A percentile compares a stretch with the other conserved stretches of the same genome.
These are phyloP conservation scores for Kryptopterus vitreolus DNA, from an alignment of 2,797 vertebrate species.

Conservation along the genomic window DNA sequence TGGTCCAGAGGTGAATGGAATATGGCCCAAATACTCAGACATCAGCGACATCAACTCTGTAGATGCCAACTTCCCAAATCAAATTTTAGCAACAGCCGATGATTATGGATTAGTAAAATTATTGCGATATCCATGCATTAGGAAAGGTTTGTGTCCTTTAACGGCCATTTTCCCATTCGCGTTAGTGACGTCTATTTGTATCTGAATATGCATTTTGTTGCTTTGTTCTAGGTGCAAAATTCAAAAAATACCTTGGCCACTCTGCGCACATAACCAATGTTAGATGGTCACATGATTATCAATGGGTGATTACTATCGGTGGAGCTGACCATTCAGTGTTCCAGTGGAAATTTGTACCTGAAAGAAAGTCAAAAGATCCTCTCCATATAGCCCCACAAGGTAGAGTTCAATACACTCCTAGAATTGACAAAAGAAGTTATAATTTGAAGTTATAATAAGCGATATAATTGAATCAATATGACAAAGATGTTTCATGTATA, in stretches of 20 bases:
- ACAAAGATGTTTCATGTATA: not conserved
- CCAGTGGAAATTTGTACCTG: constrained; percentile 97
- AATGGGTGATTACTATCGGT: constrained; percentile 97
- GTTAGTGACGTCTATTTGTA: constrained; percentile 43
- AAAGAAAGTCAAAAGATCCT: constrained; percentile 91
- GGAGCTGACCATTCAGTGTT: constrained; percentile 98
- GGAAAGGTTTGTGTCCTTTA: constrained; percentile 81
- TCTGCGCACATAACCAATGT: constrained; percentile 96
- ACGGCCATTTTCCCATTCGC: not conserved
- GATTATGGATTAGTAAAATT: constrained; percentile 97
- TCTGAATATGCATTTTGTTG: not conserved
- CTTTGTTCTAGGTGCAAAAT: constrained; percentile 88
- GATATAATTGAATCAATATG: not conserved
- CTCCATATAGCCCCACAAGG: constrained; percentile 95
- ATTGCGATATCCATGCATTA: constrained; percentile 93
- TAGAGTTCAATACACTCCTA: constrained; percentile 55
- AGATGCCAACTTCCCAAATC: constrained; percentile 92
- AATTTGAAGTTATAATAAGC: no score
- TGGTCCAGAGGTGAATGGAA: constrained; percentile 94
- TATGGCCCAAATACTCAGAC: constrained; percentile 97
- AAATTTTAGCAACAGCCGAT: constrained; percentile 95
- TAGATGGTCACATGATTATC: constrained; percentile 97
- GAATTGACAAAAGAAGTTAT: not conserved
- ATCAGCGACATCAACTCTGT: constrained; percentile 96
- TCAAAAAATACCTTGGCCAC: constrained; percentile 96